Conservation (phyloP, 92 coral and sea anemone genomes). For the Isaurus tuberculatus region DNA sequence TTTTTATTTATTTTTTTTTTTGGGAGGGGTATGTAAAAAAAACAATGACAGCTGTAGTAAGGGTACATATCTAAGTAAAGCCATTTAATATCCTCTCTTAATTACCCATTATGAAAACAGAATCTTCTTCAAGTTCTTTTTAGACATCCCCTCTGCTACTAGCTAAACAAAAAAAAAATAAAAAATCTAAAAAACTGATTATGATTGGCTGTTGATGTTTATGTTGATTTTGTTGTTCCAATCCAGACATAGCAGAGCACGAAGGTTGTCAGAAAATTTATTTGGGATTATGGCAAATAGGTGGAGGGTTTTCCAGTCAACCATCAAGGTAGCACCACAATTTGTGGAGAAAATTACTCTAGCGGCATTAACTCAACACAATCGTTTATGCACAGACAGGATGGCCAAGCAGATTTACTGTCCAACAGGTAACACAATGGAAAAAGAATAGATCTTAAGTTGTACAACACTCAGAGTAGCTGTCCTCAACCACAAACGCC, state of each 20-base stretch:
- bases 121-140: background rate
- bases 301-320: conserved; percentile 1
- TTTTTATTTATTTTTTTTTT: background rate
- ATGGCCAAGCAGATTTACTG: conserved; percentile 1
- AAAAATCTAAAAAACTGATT: background rate
- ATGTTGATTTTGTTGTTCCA: background rate
- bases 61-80: background rate
- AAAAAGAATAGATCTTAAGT: background rate
- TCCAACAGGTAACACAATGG: background rate
- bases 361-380: background rate
- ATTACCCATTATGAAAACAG: background rate
- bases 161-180: background rate
- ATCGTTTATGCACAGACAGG: background rate
- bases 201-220: conserved; percentile 1
- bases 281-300: conserved; percentile 19
- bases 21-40: background rate
- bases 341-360: background rate
- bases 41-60: background rate
- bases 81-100: background rate
- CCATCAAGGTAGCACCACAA: conserved; percentile 6
- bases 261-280: conserved; percentile 32
- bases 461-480: conserved; percentile 4
- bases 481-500: background rate
- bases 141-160: conserved; percentile 3
- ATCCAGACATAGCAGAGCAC: conserved; percentile 44